Percentiles rank a stretch among this genome's conserved stretches.
Evolutionary conservation across 1,140 invertebrate genomes (phyloP).

Genomic region (Sipha flava): DNA sequence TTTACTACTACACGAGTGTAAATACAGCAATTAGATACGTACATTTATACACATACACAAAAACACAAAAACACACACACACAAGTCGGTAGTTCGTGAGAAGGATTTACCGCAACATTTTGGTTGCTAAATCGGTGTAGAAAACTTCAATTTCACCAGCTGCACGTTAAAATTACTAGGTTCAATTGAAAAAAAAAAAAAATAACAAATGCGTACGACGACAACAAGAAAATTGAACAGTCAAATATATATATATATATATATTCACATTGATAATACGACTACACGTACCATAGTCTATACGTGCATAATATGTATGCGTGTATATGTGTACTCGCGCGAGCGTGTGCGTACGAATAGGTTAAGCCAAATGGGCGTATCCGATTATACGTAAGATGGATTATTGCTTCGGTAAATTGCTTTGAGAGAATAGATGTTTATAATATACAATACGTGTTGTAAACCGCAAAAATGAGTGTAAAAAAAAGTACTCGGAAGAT

Average conservation of each 20-base stretch:
- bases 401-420: conserved; percentile 10
- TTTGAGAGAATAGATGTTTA: not conserved
- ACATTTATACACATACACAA: no score
- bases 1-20: no score
- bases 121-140: not conserved
- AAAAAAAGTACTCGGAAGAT: not conserved
- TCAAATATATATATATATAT: not conserved
- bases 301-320: not conserved
- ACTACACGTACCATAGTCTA: not conserved
- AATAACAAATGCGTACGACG: not conserved
- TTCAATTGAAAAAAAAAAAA: not conserved
- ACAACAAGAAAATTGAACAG: not conserved
- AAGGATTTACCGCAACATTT: not conserved
- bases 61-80: no score
- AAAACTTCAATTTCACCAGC: not conserved
- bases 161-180: not conserved
- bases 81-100: not conserved
- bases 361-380: not conserved
- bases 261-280: not conserved
- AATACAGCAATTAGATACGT: no score
- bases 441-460: not conserved
- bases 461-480: not conserved
- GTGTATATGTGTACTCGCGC: not conserved
- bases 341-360: not conserved
- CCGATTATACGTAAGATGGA: not conserved